Evolutionary conservation across 2,888 invertebrate genomes (phyloP).

Genomic region (Cantharis rufa): DNA sequence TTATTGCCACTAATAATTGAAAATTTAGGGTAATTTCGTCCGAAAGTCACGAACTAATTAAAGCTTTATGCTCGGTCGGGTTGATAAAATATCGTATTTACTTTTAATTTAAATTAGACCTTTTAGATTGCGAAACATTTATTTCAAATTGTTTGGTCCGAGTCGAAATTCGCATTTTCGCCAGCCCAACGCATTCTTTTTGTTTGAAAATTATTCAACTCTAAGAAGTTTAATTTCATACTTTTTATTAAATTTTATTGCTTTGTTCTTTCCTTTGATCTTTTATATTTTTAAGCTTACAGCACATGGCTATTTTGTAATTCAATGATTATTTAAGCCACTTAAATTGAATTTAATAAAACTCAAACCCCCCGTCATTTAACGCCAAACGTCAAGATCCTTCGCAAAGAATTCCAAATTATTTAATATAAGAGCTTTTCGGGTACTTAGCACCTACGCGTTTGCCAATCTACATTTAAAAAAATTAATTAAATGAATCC

Average conservation of each 20-base stretch:
- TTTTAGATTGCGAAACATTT: constrained; percentile 9
- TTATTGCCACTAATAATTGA: constrained; percentile 4
- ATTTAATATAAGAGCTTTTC: no score
- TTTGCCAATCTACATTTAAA: no score
- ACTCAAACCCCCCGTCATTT: neutral
- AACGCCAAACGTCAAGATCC: neutral
- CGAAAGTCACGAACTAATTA: constrained; percentile 19
- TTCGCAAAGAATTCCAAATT: neutral
- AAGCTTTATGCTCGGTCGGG: constrained; percentile 12
- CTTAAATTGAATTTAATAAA: neutral
- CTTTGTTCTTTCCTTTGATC: neutral
- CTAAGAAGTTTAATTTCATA: neutral
- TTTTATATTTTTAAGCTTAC: neutral
- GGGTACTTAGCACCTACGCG: no score
- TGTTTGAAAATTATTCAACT: neutral
- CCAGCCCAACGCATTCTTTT: neutral
- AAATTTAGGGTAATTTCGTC: constrained; percentile 14
- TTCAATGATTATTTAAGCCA: neutral
- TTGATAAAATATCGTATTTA: constrained; percentile 21
- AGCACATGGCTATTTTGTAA: neutral
- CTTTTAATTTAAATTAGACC: constrained; percentile 21
- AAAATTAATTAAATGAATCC: neutral
- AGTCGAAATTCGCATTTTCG: neutral
- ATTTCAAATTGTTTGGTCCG: constrained; percentile 2
- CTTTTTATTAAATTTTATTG: neutral